These are phyloP conservation scores for Tachycineta bicolor DNA, from an alignment of 2,113 vertebrate genomes.

Conservation along the genomic window DNA sequence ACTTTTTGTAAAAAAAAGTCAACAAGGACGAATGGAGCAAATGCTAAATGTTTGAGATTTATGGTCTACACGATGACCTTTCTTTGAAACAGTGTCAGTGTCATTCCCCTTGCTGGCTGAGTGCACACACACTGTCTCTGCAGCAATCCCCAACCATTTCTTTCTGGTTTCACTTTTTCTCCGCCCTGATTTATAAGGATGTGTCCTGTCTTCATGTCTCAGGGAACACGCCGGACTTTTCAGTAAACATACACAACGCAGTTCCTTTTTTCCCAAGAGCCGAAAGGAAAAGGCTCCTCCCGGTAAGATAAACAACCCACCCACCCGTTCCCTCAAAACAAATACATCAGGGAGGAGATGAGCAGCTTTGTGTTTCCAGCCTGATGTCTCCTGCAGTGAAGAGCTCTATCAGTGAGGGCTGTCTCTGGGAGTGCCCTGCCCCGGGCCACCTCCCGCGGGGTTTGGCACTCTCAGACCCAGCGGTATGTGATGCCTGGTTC, in stretches of 20 bases:
- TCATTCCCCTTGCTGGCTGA: conserved; percentile 49
- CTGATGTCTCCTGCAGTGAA: background rate
- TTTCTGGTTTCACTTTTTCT: background rate
- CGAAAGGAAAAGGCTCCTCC: conserved; percentile 44
- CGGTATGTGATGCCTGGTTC: background rate
- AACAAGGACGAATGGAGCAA: background rate
- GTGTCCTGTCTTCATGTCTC: background rate
- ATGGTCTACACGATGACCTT: conserved; percentile 31
- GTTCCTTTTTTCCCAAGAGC: conserved; percentile 11
- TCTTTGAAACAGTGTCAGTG: conserved; percentile 40
- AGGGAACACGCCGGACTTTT: background rate
- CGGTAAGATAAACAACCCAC: conserved; percentile 24
- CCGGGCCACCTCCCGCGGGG: background rate
- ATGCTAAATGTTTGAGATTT: conserved; percentile 56
- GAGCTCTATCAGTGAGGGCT: background rate
- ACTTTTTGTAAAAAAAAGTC: conserved; percentile 25
- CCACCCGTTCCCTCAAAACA: background rate
- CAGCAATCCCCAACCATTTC: background rate
- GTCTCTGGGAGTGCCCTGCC: background rate
- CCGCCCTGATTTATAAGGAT: conserved; percentile 20
- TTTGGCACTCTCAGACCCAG: background rate
- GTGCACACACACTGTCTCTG: background rate
- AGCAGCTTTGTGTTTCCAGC: background rate
- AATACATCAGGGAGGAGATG: background rate
- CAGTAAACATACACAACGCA: conserved; percentile 6